Percentiles rank a stretch among this genome's conserved stretches.
phyloP scores from a whole-genome alignment of 2,113 vertebrate genomes.

The Ictalurus furcatus region DNA sequence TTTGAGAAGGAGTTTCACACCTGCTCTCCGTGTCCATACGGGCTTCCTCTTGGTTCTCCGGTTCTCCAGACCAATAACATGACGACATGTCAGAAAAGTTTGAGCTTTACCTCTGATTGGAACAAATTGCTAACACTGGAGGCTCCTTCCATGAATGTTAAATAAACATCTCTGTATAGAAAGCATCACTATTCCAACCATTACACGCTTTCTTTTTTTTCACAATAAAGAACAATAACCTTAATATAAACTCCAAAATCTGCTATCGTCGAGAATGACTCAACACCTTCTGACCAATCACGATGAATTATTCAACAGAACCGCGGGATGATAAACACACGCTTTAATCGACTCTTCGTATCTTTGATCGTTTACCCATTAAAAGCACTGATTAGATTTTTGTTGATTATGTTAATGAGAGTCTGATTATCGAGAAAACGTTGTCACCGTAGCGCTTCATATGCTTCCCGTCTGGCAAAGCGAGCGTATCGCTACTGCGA shows the following conservation, averaged over 20 bases:
- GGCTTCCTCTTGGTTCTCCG: neutral
- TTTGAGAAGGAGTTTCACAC: neutral
- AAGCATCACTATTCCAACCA: neutral
- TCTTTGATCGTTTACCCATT: neutral
- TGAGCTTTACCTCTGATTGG: neutral
- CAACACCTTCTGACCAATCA: neutral
- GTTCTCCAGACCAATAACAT: too few relatives aligned
- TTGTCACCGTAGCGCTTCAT: neutral
- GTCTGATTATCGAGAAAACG: conserved; percentile 4
- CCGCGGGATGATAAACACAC: too few relatives aligned
- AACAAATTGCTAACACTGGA: neutral
- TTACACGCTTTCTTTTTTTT: too few relatives aligned
- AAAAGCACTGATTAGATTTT: neutral
- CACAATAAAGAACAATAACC: too few relatives aligned
- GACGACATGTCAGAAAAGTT: too few relatives aligned
- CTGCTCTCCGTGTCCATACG: neutral
- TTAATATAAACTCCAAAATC: neutral
- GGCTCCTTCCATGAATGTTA: neutral
- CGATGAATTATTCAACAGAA: neutral
- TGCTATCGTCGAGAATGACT: neutral
- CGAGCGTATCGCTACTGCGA: neutral
- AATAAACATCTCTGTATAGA: neutral
- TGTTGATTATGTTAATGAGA: neutral
- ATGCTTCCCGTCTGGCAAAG: neutral
- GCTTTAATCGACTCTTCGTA: neutral